Conservation (phyloP, 1,140 invertebrate species). For the Drosophila guanche region DNA sequence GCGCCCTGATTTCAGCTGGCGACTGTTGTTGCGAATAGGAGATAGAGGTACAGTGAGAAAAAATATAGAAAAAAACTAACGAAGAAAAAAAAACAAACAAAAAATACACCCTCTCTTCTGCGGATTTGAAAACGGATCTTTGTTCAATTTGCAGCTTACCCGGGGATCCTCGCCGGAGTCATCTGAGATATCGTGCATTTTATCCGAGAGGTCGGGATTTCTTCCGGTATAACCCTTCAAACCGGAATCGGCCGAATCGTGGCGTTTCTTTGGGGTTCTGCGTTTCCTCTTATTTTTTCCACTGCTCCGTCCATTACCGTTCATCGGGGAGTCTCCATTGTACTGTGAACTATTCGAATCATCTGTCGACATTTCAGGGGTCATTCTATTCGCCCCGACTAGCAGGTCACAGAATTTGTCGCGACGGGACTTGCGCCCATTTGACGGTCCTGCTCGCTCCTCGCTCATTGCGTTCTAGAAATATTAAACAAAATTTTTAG, state of each 20-base stretch:
- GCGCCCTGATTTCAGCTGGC: conserved; percentile 36
- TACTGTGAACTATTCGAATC: too few species aligned
- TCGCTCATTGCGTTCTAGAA: too few species aligned
- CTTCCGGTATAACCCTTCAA: conserved; percentile 39
- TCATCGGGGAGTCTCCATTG: too few species aligned
- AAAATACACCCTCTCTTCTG: neutral
- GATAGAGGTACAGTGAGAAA: conserved; percentile 4
- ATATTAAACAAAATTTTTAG: too few species aligned
- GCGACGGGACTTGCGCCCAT: too few species aligned
- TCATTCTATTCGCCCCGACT: too few species aligned
- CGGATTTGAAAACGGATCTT: too few species aligned
- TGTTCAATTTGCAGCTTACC: conserved; percentile 36
- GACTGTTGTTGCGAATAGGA: conserved; percentile 28
- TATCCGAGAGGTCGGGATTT: conserved; percentile 37
- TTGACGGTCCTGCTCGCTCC: too few species aligned
- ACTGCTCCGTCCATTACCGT: too few species aligned
- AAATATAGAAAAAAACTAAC: conserved; percentile 18
- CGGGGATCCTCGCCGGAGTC: conserved; percentile 35
- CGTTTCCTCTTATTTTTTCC: conserved; percentile 16
- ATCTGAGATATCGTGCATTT: conserved; percentile 20
- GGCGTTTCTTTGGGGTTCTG: conserved; percentile 6
- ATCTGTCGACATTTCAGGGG: too few species aligned
- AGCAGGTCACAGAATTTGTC: too few species aligned
- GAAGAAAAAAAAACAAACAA: neutral
- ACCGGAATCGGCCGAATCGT: conserved; percentile 18